A percentile compares a stretch with the other conserved stretches of the same genome.
These are phyloP conservation scores for Hanleya hanleyi DNA, from an alignment of 2,888 invertebrate genomes.

Conservation along the genomic window DNA sequence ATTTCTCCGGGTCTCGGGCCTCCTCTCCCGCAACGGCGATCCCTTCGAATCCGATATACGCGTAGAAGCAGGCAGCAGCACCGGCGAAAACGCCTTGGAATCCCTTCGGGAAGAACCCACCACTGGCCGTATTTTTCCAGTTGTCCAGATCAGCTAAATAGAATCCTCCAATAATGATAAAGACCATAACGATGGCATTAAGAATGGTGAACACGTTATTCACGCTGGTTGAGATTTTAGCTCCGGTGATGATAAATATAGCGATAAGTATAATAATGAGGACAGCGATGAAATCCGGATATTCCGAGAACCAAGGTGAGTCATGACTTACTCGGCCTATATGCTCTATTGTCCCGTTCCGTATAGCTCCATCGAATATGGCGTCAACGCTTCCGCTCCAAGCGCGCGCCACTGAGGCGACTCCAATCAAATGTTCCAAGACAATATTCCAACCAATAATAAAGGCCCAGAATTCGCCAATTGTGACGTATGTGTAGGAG, in stretches of 20 bases:
- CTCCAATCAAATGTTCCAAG: constrained; percentile 73
- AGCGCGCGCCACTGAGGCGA: constrained; percentile 77
- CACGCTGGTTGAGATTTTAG: constrained; percentile 72
- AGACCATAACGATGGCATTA: constrained; percentile 71
- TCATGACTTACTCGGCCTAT: constrained; percentile 56
- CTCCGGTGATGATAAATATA: constrained; percentile 67
- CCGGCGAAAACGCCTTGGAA: constrained; percentile 72
- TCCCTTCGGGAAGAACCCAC: constrained; percentile 74
- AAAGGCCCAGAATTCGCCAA: constrained; percentile 93
- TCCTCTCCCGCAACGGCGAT: constrained; percentile 74
- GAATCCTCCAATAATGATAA: constrained; percentile 80
- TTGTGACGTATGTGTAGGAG: constrained; percentile 92
- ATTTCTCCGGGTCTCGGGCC: constrained; percentile 68
- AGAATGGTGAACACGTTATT: constrained; percentile 72
- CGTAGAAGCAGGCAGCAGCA: constrained; percentile 74
- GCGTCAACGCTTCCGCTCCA: constrained; percentile 75
- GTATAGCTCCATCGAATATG: constrained; percentile 71
- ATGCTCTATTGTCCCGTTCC: constrained; percentile 68
- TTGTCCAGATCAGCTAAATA: constrained; percentile 87
- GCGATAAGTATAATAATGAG: constrained; percentile 75
- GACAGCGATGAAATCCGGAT: constrained; percentile 74
- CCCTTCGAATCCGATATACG: constrained; percentile 74
- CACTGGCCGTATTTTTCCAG: constrained; percentile 79
- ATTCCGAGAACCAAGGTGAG: constrained; percentile 59
- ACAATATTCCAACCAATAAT: constrained; percentile 91